Percentiles rank a stretch among this genome's conserved stretches.
Evolutionary conservation across 2,113 vertebrate species (phyloP).

Genomic region (Crotalus tigris): DNA sequence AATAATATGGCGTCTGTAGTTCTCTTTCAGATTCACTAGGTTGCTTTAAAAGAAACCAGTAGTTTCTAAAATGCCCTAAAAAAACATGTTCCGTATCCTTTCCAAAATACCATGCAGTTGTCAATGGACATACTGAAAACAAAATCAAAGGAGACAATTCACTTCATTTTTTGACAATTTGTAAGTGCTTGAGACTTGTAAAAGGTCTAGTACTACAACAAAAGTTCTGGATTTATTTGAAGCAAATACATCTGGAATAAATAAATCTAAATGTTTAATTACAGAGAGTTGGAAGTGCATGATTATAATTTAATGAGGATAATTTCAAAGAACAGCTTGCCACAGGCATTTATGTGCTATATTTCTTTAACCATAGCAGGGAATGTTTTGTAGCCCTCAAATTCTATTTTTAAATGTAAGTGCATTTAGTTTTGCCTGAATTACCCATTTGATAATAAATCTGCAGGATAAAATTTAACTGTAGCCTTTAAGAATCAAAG

Average conservation of each 20-base stretch:
- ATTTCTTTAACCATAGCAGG: constrained; percentile 50
- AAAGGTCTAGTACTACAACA: constrained; percentile 66
- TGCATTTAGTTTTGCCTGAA: constrained; percentile 45
- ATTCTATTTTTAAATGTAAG: constrained; percentile 62
- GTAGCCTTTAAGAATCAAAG: constrained; percentile 21
- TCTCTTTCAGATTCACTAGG: background rate
- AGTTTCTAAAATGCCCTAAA: background rate
- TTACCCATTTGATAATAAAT: constrained; percentile 55
- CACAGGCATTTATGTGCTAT: constrained; percentile 34
- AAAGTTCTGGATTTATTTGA: constrained; percentile 53
- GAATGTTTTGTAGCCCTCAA: constrained; percentile 47
- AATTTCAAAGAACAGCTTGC: constrained; percentile 74
- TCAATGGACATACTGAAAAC: background rate
- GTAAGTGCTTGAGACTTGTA: constrained; percentile 53
- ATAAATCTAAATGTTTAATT: constrained; percentile 81
- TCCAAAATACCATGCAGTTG: background rate
- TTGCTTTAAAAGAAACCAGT: background rate
- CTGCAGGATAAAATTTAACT: constrained; percentile 35
- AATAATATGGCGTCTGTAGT: background rate
- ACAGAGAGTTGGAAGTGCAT: constrained; percentile 71
- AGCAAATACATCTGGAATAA: constrained; percentile 79
- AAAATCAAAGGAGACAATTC: constrained; percentile 29
- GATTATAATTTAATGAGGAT: constrained; percentile 76
- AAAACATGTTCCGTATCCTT: background rate
- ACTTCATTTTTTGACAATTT: constrained; percentile 30